A percentile compares a stretch with the other conserved stretches of the same genome.
phyloP scores from a whole-genome alignment of 2,113 vertebrate species.

The Riparia riparia region DNA sequence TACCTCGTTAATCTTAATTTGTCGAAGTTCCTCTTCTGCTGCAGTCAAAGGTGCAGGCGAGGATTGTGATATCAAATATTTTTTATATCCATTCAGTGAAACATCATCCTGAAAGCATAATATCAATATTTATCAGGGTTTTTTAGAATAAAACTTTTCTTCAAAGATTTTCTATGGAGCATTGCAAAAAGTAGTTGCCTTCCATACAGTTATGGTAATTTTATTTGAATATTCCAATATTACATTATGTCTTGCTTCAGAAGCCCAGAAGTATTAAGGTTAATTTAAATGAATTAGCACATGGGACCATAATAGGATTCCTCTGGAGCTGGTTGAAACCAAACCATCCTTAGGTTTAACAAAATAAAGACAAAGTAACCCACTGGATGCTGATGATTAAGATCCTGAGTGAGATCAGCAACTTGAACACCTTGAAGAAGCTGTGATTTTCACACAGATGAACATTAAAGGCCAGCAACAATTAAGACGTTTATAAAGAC shows the following conservation, averaged over 20 bases:
- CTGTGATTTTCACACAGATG: not conserved
- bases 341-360: not conserved
- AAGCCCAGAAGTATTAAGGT: not conserved
- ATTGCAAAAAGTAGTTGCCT: not conserved
- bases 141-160: not conserved
- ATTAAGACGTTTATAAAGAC: not conserved
- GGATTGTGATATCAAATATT: conserved; percentile 84
- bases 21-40: conserved; percentile 93
- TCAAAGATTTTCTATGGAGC: not conserved
- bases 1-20: conserved; percentile 95
- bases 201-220: not conserved
- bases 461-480: not conserved
- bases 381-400: not conserved
- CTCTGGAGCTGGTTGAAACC: not conserved
- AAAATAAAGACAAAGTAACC: not conserved
- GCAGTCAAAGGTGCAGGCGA: conserved; percentile 93
- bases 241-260: not conserved
- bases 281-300: not conserved
- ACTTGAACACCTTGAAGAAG: not conserved
- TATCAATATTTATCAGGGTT: not conserved
- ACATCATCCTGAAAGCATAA: conserved; percentile 88
- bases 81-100: conserved; percentile 90
- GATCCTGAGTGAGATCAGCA: not conserved
- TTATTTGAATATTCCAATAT: not conserved
- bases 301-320: not conserved